Percentiles rank a stretch among this genome's conserved stretches.
phyloP scores from a whole-genome alignment of 2,113 vertebrate species.

The Bungarus multicinctus region DNA sequence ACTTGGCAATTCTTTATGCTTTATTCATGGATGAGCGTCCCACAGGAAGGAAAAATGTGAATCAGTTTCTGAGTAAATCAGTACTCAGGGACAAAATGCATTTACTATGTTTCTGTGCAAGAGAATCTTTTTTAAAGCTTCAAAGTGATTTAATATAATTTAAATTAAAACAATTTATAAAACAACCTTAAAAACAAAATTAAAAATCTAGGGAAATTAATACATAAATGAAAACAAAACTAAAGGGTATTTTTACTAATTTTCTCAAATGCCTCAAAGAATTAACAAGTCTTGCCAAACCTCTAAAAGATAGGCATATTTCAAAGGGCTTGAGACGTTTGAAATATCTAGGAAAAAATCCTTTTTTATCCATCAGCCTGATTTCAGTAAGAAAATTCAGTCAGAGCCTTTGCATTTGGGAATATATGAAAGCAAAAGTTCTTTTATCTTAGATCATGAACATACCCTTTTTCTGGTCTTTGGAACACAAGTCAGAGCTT shows the following conservation, averaged over 20 bases:
- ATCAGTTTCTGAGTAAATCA: not conserved
- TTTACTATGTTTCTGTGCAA: not conserved
- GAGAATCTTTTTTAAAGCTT: not conserved
- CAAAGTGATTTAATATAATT: not conserved
- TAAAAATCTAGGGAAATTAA: not conserved
- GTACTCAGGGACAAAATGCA: not conserved
- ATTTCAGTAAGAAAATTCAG: not conserved
- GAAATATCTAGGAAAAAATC: not conserved
- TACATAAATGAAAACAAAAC: not conserved
- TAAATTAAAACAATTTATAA: not conserved
- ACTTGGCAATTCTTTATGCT: not conserved
- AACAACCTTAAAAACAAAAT: not conserved
- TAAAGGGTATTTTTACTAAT: not conserved
- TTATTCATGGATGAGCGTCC: not conserved
- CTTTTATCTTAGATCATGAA: not conserved
- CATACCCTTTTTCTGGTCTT: not conserved
- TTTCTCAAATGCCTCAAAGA: not conserved
- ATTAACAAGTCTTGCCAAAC: not conserved
- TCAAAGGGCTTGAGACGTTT: not conserved
- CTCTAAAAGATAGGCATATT: not conserved
- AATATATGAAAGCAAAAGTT: not conserved
- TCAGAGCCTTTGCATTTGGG: not conserved
- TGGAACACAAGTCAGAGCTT: not conserved
- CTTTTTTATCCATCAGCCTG: not conserved
- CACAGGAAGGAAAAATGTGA: not conserved